Evolutionary conservation across 2,797 vertebrate genomes (phyloP), one percentile per base, ranked within the genome.

Genomic region (Falco berigora): DNA sequence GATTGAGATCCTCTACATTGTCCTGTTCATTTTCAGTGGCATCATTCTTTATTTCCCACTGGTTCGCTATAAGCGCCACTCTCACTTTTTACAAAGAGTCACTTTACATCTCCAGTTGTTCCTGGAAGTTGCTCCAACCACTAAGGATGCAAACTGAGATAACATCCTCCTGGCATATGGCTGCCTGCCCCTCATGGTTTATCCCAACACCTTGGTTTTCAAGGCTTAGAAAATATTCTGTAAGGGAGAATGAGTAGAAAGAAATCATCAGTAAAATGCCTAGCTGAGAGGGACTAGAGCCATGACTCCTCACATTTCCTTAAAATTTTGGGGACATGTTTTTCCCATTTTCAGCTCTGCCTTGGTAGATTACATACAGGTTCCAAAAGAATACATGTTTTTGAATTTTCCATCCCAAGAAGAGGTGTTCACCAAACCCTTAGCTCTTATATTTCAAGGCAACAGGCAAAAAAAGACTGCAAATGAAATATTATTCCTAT

Each of bases 81-180:
- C 98, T 25, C 87, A 47, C 55, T 96, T 98, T 78, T 82, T 99
- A 92, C 96, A 96, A 81, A 98, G 77, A 71, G 24, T 98, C 59
- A 99, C 98, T 12, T 82, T 98, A 42, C 97, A 99, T 80, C 98
- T 99, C 74, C 99, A 99, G 97, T 91, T 99, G 67, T 97, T 99
- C 74, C 97, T 99, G 28, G 98, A 99, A 96, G 98, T 99, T 20
- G 98, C 98, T 59, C 98, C 99, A 2, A 97, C 98, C 62, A 97
- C 98, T 16, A 98, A 97, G 96, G 98, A 94, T 52, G 42, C 4
- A 67, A 67, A 95, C 56, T 97, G 79, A 97, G 69, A 46, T 30
- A 62, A 78, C 0, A 3, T 49, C 27, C 10, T 64, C 23, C 64
- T 42, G 47, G 15, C 2, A 1, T 2, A 1, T 36, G 75, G 81